These are phyloP conservation scores for Temnothorax rugatulus DNA, from an alignment of 2,888 invertebrate genomes.

Conservation along the genomic window DNA sequence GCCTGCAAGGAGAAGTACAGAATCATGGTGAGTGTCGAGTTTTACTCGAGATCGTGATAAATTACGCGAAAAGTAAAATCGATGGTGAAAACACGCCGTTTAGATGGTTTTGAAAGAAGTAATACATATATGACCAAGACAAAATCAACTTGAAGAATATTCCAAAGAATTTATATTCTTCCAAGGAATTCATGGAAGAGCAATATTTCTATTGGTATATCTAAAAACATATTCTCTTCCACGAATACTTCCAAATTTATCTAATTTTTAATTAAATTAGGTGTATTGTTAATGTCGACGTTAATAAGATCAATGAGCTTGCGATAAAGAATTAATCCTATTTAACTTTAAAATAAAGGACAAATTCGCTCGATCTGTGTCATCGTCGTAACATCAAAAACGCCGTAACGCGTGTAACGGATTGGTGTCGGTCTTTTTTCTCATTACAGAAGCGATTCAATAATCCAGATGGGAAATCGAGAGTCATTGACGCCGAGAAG, in stretches of 20 bases:
- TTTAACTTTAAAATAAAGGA: neutral
- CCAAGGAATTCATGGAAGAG: neutral
- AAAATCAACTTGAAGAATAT: neutral
- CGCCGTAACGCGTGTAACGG: constrained; percentile 71
- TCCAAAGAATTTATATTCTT: neutral
- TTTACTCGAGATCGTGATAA: constrained; percentile 43
- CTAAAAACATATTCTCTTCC: neutral
- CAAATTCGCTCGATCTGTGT: constrained; percentile 45
- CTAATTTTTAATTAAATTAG: neutral
- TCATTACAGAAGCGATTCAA: constrained; percentile 87
- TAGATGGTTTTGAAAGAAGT: neutral
- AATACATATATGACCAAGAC: neutral
- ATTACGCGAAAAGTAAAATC: neutral
- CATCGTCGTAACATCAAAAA: constrained; percentile 62
- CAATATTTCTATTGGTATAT: neutral
- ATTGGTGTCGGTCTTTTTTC: constrained; percentile 82
- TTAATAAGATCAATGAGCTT: neutral
- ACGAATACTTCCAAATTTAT: neutral
- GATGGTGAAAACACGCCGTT: neutral
- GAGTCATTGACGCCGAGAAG: constrained; percentile 79
- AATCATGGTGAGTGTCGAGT: constrained; percentile 89
- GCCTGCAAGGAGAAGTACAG: constrained; percentile 94
- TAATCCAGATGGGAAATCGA: constrained; percentile 79
- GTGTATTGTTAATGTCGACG: neutral
- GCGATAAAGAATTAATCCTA: neutral